Evolutionary conservation across 2,113 vertebrate genomes (phyloP), one percentile per base, ranked within the genome.

Genomic region (Chamaetylas fuelleborni): DNA sequence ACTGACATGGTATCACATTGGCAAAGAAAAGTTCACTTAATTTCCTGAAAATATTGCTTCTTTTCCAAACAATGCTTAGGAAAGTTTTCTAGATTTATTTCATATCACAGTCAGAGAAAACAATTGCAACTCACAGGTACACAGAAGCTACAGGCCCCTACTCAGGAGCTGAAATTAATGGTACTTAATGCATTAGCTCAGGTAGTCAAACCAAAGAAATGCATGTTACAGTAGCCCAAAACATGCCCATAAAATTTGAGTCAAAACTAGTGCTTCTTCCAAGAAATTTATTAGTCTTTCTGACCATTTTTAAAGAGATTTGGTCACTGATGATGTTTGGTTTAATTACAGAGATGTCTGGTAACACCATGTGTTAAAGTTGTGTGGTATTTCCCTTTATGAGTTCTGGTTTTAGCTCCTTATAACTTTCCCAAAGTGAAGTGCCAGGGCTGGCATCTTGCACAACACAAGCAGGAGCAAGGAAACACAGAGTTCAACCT

Each of bases 241-340:
- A 45, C 6, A 42, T 0, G 0, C 7, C 4, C 28, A 36, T 14
- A 67, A 78, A 38, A 33, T 64, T 0, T 19, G 6, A 51, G 26
- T 67, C 5, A 67, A 64, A 91, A 42, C 3, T 38, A 19, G 22
- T 7, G 6, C 17, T 60, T 61, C 33, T 73, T 51, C 56, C 3
- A 34, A 48, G 0, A 48, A 51, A 25, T 54, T 5, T 64, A 9
- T 19, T 40, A 20, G 7, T 23, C 4, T 43, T 89, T 54, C 43
- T 23, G 6, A 13, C 23, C 3, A 16, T 43, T 84, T 82, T 38
- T 24, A 0, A 24, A 45, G 29, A 40, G 1, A n/a, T 60, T 57
- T 47, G 18, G 16, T 58, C 42, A 38, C 10, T 48, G 17, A 53
- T 2, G 1, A 16, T 1, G 1, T 31, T 34, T 79, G 14, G 25